Base-by-base conservation (phyloP, 2,888 invertebrate genomes). In the Linhomoeus sp. region DNA sequence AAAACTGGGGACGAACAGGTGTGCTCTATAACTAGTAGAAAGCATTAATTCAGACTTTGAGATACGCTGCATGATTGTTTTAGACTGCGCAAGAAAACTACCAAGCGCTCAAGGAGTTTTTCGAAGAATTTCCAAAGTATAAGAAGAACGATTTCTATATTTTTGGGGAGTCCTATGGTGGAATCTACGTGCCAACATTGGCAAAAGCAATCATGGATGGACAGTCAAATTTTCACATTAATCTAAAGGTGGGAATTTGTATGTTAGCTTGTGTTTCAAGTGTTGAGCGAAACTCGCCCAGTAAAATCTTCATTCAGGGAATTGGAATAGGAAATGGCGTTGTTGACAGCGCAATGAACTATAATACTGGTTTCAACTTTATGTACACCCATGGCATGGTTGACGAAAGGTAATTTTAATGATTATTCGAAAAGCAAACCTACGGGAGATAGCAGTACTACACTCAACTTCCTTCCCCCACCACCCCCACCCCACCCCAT, bases 151-250 rank as follows among this genome's bases (percentile, higher is more conserved):
- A 64, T 24, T 66, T 70, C 49, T 69, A 60, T 53, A 56, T 70
- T 29, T 63, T 67, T 15, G 70, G 67, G 14, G 67, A 67, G 51
- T 67, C 66, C 47, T 67, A 67, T 50, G 67, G 60, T 2, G 67
- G 67, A 1, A 61, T 67, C 19, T 67, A 67, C 50, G 63, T 67
- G 5, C 67, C 67, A 2, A 66, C 65, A 1, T 53, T 67, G 37
- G 55, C 65, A 3, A 53, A 9, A 20, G 23, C 7, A 19, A 40
- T 40, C 23, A 23, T 40, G 3, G 40, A 40, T 40, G 40, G 40
- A 40, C 40, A 40, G 19, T 23, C 20, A 5, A 17, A 12, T 5
- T 40, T 22, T 17, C 40, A 22, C 5, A 40, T 40, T 19, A 23
- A 40, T 9, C 23, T 40, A 14, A 19, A 17, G 40, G 40, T 40